Conservation (phyloP, 1,140 invertebrate species). For the Cyrtorhinus lividipennis region DNA sequence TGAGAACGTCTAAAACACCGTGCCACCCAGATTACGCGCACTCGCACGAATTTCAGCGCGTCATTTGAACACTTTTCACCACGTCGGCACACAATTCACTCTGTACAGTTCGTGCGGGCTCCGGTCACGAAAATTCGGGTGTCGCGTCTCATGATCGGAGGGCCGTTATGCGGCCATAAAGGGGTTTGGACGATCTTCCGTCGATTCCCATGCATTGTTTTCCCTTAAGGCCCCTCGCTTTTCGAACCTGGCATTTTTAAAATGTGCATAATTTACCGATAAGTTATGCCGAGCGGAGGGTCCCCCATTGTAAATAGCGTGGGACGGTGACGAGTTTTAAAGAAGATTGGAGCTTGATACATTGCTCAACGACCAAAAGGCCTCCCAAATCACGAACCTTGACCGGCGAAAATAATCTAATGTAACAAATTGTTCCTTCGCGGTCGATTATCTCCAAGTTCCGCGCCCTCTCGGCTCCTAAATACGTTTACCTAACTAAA, state of each 20-base stretch:
- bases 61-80: no score
- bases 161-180: neutral
- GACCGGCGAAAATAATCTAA: neutral
- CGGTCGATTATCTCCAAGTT: no score
- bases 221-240: neutral
- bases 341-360: neutral
- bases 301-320: constrained; percentile 5
- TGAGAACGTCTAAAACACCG: no score
- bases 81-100: no score
- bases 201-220: constrained; percentile 8
- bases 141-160: neutral
- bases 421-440: neutral
- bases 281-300: neutral
- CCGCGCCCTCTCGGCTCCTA: no score
- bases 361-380: neutral
- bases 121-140: neutral
- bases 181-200: neutral
- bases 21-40: no score
- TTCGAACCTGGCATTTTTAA: neutral
- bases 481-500: no score
- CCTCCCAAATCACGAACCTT: neutral
- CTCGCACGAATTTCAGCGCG: no score
- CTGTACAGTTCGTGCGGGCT: no score
- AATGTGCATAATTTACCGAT: constrained; percentile 11
- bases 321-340: neutral